Evolutionary conservation across 2,113 vertebrate genomes (phyloP).

Genomic region (Rhipidura dahli): DNA sequence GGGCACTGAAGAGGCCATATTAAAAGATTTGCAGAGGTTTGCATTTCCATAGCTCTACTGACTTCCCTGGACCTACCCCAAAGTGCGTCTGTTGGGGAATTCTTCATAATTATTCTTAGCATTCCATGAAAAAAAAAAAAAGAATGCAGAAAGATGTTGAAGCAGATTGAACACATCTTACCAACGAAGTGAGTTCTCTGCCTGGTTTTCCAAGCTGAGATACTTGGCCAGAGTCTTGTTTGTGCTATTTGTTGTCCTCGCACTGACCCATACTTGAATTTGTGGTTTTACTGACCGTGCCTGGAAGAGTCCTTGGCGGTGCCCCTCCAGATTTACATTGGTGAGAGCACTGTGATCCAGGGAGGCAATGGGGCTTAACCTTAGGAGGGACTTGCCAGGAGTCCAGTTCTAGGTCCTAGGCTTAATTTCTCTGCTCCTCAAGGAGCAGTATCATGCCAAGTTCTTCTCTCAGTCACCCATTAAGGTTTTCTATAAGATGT

Average conservation of each 20-base stretch:
- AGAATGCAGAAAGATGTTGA: background rate
- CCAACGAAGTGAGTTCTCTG: background rate
- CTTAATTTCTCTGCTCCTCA: background rate
- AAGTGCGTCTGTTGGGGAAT: background rate
- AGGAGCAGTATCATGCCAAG: background rate
- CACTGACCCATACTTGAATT: background rate
- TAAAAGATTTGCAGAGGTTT: background rate
- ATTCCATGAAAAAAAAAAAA: background rate
- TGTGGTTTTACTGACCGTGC: background rate
- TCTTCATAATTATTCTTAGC: background rate
- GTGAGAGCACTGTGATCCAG: background rate
- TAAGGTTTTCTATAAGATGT: background rate
- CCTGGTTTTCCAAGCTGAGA: background rate
- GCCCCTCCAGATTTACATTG: background rate
- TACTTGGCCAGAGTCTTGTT: background rate
- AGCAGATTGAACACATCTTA: background rate
- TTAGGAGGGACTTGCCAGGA: background rate
- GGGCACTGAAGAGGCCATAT: background rate
- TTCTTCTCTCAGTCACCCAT: background rate
- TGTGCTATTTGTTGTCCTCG: background rate
- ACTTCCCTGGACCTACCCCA: background rate
- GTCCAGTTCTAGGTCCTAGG: background rate
- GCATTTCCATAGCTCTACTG: background rate
- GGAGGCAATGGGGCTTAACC: background rate
- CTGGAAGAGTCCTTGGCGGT: background rate